Base-by-base conservation (phyloP, 2,113 vertebrate species). In the Scolopax mira region DNA sequence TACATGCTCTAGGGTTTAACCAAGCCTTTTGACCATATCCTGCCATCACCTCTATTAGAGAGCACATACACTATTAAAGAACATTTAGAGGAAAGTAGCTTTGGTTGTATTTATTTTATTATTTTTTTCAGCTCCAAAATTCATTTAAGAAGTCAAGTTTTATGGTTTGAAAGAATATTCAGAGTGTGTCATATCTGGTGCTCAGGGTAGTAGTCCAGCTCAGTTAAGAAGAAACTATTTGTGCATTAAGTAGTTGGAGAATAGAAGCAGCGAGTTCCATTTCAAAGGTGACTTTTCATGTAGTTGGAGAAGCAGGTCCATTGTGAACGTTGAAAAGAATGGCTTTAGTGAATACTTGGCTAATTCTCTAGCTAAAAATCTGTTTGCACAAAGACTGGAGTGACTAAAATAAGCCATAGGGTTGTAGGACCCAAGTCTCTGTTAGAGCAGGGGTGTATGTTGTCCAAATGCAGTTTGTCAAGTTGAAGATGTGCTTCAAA, bases 251-350 rank as follows among this genome's bases (percentile, higher is more conserved):
- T 79, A 81, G 49, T 1, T 13, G 19, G 73, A 81, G 35, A 85
- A 79, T 70, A 82, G 57, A 85, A 89, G 35, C 42, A 35, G 21
- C 71, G 66, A 82, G 67, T 93, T 92, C 28, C 54, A 21, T 90
- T 94, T 92, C 72, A 91, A 90, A 84, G 42, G 51, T 85, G 88
- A 85, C 70, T 70, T 95, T 92, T 88, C 39, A 41, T 67, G 57
- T 60, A 72, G 73, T 11, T 79, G 60, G 52, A 93, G 64, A 79
- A 91, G 39, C 48, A 52, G 21, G 44, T 91, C 61, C 27, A 69
- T 79, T 93, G 42, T 82, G 39, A 74, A 72, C 55, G 30, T 39
- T 91, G 57, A 61, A 75, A 75, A 85, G 72, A 93, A 87, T 49
- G 37, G 22, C 5, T 87, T 87, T 70, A 71, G 42, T 92, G 75